These are phyloP conservation scores for Mareca penelope DNA, from an alignment of 2,797 vertebrate species.

Conservation along the genomic window DNA sequence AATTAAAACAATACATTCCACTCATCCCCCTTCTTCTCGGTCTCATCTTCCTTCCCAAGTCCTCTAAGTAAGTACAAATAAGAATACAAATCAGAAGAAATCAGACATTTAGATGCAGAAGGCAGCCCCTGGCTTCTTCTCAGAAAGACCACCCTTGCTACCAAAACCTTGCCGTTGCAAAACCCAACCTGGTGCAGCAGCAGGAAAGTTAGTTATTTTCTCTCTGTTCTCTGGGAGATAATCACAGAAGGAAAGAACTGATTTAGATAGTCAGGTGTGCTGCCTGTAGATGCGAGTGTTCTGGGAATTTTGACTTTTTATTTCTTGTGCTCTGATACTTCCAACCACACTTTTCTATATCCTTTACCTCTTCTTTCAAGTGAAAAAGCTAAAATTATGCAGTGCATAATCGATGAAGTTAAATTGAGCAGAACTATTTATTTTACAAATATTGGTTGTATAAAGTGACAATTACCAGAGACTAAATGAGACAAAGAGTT, in stretches of 20 bases:
- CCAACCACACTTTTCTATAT: not conserved
- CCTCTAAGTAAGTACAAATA: not conserved
- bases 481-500: conserved; percentile 60
- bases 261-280: not conserved
- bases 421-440: conserved; percentile 63
- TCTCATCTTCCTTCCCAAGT: not conserved
- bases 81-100: not conserved
- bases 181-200: not conserved
- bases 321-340: not conserved
- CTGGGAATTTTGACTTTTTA: not conserved
- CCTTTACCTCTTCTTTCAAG: not conserved
- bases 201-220: not conserved
- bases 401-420: conserved; percentile 18
- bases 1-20: not conserved
- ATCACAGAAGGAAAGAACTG: not conserved
- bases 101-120: not conserved
- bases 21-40: not conserved
- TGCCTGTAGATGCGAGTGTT: not conserved
- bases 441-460: conserved; percentile 49
- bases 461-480: conserved; percentile 57
- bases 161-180: not conserved
- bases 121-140: not conserved
- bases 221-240: accelerated
- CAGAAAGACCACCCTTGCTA: accelerated
- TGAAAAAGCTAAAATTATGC: not conserved